Percentiles rank a stretch among this genome's conserved stretches.
These are phyloP conservation scores for Callionymus lyra DNA, from an alignment of 2,113 vertebrate species.

Conservation along the genomic window DNA sequence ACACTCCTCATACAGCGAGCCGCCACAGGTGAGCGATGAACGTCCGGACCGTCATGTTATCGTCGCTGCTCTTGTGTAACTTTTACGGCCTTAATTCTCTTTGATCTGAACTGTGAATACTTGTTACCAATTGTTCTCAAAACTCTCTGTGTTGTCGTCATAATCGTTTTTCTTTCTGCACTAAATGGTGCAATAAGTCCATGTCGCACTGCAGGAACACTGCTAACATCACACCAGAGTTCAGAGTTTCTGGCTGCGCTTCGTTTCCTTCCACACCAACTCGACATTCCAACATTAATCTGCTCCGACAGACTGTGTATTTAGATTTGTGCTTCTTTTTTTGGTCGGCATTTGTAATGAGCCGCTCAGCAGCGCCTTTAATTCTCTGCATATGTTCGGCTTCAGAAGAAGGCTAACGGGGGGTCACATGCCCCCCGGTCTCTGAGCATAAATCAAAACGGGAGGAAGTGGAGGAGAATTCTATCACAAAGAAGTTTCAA, in stretches of 20 bases:
- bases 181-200: too few species aligned
- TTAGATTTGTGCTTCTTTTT: constrained; percentile 1
- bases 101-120: too few species aligned
- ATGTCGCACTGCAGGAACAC: too few species aligned
- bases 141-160: too few species aligned
- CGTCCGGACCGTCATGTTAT: background rate
- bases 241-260: too few species aligned
- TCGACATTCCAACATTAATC: constrained; percentile 2
- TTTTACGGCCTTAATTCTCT: too few species aligned
- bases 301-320: background rate
- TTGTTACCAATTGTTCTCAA: too few species aligned
- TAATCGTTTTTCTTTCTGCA: too few species aligned
- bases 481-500: constrained; percentile 16
- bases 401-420: background rate
- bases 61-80: background rate
- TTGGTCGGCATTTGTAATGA: background rate
- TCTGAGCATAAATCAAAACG: constrained; percentile 17
- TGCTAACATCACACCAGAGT: too few species aligned
- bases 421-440: constrained; percentile 1
- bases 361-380: constrained; percentile 7
- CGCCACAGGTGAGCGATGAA: constrained; percentile 55
- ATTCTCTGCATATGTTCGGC: constrained; percentile 7
- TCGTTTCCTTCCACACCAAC: background rate
- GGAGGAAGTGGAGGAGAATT: constrained; percentile 7
- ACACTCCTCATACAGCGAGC: constrained; percentile 93